Evolutionary conservation across 2,797 vertebrate species (phyloP).

Genomic region (Odontamblyopus rebecca): DNA sequence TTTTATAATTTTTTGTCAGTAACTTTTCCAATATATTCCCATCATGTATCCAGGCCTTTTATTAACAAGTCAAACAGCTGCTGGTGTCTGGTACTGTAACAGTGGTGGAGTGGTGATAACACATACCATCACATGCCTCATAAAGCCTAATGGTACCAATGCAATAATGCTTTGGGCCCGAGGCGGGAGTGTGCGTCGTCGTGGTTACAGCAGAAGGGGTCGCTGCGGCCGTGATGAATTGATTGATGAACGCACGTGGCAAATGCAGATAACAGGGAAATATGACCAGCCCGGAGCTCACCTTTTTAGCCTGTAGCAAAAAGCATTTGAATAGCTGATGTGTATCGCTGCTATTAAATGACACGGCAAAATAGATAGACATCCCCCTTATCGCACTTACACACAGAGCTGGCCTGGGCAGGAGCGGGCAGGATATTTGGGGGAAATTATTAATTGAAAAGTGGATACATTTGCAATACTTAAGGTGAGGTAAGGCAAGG

Average conservation of each 20-base stretch:
- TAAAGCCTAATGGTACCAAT: conserved; percentile 63
- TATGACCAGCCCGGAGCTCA: conserved; percentile 54
- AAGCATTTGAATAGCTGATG: conserved; percentile 62
- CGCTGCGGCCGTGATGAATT: conserved; percentile 64
- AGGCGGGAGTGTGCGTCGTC: conserved; percentile 34
- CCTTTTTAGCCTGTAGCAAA: conserved; percentile 41
- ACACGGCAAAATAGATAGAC: conserved; percentile 57
- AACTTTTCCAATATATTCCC: neutral
- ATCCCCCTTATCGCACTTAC: conserved; percentile 40
- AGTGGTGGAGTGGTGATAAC: conserved; percentile 38
- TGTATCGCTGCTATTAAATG: conserved; percentile 65
- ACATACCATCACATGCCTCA: conserved; percentile 69
- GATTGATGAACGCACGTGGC: conserved; percentile 74
- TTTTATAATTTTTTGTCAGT: too few relatives aligned
- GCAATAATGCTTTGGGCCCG: conserved; percentile 49
- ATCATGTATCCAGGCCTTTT: conserved; percentile 22
- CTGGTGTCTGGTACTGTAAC: conserved; percentile 28
- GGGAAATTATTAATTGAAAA: neutral
- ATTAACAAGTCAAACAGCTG: conserved; percentile 30
- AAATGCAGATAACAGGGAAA: conserved; percentile 68
- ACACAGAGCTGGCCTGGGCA: conserved; percentile 36
- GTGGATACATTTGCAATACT: neutral
- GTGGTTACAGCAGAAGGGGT: conserved; percentile 38
- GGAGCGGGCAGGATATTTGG: conserved; percentile 14
- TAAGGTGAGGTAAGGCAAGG: neutral